phyloP scores from a whole-genome alignment of 1,140 invertebrate species.

The Pteromalus puparum region DNA sequence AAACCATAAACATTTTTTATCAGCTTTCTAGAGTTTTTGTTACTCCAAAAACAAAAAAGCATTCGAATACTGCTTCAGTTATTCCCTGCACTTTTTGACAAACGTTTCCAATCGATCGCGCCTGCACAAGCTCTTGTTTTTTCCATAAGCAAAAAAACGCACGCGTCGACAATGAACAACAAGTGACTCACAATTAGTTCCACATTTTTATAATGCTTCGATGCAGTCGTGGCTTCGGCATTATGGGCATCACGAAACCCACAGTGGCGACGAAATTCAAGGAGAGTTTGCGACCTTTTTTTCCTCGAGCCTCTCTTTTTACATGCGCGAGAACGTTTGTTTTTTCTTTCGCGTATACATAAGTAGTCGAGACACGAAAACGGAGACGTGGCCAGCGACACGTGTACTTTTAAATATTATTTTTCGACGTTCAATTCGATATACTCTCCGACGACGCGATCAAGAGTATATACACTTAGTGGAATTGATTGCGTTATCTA shows the following conservation, averaged over 20 bases:
- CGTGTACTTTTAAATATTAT: neutral
- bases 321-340: neutral
- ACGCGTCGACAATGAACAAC: neutral
- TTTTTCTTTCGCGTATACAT: neutral
- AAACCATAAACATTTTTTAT: neutral
- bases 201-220: constrained; percentile 37
- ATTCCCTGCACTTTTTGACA: no score
- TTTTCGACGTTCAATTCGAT: neutral
- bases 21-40: no score
- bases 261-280: constrained; percentile 16
- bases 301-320: neutral
- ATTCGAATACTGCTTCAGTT: neutral
- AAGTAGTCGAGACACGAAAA: neutral
- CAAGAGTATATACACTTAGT: neutral
- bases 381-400: neutral
- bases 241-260: constrained; percentile 21
- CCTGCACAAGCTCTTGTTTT: neutral
- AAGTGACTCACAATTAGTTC: constrained; percentile 34
- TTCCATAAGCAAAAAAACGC: no score
- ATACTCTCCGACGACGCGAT: neutral
- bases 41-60: neutral
- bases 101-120: constrained; percentile 8
- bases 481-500: no score
- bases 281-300: constrained; percentile 27
- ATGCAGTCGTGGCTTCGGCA: neutral